Evolutionary conservation across 2,113 vertebrate species (phyloP).

Genomic region (Pluvialis apricaria): DNA sequence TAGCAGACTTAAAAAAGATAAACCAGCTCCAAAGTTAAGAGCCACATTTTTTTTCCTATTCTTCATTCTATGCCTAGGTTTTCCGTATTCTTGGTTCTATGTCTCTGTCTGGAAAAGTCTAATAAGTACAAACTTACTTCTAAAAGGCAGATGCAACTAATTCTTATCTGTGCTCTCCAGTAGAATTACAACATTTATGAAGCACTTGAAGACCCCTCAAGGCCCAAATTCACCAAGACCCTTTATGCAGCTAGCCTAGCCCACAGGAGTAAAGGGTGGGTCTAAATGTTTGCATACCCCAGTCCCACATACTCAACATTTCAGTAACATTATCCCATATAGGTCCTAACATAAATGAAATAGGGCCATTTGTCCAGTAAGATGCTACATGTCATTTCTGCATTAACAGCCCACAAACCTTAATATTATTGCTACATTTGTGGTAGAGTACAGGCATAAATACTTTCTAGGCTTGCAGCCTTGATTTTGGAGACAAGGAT

Average conservation of each 20-base stretch:
- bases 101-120: background rate
- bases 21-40: background rate
- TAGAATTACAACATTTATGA: background rate
- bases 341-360: background rate
- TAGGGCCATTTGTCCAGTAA: background rate
- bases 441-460: background rate
- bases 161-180: background rate
- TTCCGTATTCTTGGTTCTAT: fast-evolving
- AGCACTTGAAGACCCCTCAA: background rate
- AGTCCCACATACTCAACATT: background rate
- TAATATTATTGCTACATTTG: background rate
- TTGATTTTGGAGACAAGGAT: background rate
- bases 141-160: background rate
- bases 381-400: background rate
- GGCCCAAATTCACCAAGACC: background rate
- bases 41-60: background rate
- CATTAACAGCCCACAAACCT: background rate
- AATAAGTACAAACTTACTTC: background rate
- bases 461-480: background rate
- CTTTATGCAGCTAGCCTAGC: background rate
- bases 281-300: background rate
- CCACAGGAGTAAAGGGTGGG: fast-evolving
- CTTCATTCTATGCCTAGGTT: background rate
- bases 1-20: background rate
- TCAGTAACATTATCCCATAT: background rate